These are phyloP conservation scores for Dinomys branickii DNA, from an alignment of 2,113 vertebrate genomes.

Conservation along the genomic window DNA sequence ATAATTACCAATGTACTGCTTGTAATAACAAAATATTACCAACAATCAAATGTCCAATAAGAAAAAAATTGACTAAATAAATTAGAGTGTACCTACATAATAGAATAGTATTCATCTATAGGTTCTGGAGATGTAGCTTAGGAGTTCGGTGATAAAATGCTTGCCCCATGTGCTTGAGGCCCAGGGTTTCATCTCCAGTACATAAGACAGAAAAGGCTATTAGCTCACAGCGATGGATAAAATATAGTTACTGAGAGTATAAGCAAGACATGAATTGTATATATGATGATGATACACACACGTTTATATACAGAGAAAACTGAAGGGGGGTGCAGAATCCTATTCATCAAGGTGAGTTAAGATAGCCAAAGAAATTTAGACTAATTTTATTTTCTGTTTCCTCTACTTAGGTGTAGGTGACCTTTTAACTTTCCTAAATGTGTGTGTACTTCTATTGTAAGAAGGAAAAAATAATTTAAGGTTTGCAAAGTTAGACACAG, in stretches of 20 bases:
- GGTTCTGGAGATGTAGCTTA: neutral
- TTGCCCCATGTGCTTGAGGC: neutral
- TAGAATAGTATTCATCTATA: neutral
- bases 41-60: neutral
- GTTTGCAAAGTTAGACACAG: neutral
- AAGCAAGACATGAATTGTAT: neutral
- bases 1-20: neutral
- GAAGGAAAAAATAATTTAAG: neutral
- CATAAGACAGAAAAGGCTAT: neutral
- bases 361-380: neutral
- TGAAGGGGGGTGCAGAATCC: neutral
- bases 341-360: neutral
- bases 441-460: neutral
- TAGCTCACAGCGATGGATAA: neutral
- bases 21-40: conserved; percentile 42
- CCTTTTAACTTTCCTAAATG: neutral
- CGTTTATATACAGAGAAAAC: neutral
- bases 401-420: neutral
- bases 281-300: neutral
- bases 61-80: conserved; percentile 5
- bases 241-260: neutral
- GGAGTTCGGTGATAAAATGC: neutral
- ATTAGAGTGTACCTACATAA: neutral
- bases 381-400: conserved; percentile 17
- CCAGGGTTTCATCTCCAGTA: neutral